These are phyloP conservation scores for Ericerus pela DNA, from an alignment of 1,140 invertebrate genomes.

Conservation along the genomic window DNA sequence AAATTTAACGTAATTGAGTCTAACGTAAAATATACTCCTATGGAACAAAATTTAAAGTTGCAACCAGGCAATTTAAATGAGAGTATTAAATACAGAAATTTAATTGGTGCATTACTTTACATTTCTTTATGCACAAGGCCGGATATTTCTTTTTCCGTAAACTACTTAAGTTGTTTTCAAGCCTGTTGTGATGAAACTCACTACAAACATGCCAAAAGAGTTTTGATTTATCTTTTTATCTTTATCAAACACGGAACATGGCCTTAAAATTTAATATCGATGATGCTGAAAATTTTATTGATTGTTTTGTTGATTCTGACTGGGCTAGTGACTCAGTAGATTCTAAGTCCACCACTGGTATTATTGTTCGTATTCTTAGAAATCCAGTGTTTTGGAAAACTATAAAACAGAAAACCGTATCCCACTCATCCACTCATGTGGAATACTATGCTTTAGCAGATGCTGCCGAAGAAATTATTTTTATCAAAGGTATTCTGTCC, in stretches of 20 bases:
- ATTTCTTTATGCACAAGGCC: not conserved
- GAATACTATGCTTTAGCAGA: conserved; percentile 25
- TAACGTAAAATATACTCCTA: not conserved
- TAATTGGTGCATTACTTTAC: conserved; percentile 8
- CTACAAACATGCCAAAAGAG: conserved; percentile 3
- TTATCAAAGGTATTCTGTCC: not conserved
- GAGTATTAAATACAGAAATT: not conserved
- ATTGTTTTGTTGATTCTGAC: conserved; percentile 31
- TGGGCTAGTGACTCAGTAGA: conserved; percentile 28
- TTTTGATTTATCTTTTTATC: conserved; percentile 7
- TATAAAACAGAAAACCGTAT: conserved; percentile 21
- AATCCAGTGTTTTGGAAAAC: conserved; percentile 24
- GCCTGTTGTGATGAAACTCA: not conserved
- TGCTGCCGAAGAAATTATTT: conserved; percentile 18
- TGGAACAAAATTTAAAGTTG: conserved; percentile 9
- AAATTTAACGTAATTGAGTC: conserved; percentile 6
- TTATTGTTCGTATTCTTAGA: conserved; percentile 25
- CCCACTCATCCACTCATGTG: conserved; percentile 22
- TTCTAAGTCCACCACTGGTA: conserved; percentile 31
- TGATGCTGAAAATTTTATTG: not conserved
- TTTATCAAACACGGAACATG: not conserved
- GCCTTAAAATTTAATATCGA: not conserved
- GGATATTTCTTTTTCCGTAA: conserved; percentile 1
- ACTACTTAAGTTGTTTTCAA: conserved; percentile 7
- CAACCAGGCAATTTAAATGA: not conserved